These are phyloP conservation scores for Heliothis virescens DNA, from an alignment of 1,140 invertebrate species.

Conservation along the genomic window DNA sequence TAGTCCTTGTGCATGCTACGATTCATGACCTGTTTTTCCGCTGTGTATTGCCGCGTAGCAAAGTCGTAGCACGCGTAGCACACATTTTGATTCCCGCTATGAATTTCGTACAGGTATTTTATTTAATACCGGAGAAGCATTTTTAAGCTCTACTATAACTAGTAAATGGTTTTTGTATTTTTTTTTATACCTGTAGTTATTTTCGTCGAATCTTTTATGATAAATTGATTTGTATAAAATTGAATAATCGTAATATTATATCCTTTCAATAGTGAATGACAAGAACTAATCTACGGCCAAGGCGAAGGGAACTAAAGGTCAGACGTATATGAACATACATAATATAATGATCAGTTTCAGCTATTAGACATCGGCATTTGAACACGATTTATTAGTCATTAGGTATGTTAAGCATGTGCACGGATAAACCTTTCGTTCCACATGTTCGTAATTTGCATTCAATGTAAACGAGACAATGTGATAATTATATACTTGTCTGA, in stretches of 20 bases:
- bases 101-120: not conserved
- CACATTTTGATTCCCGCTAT: not conserved
- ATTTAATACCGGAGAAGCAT: not conserved
- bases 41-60: slow-evolving; percentile 7
- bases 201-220: no score
- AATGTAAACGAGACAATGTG: slow-evolving; percentile 32
- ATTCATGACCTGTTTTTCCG: not conserved
- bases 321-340: slow-evolving; percentile 6
- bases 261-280: slow-evolving; percentile 4
- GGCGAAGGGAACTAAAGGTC: slow-evolving; percentile 43
- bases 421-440: slow-evolving; percentile 10
- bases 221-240: not conserved
- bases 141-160: not conserved
- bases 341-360: slow-evolving; percentile 5
- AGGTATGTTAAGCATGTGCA: slow-evolving; percentile 27
- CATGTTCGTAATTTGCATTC: slow-evolving; percentile 28
- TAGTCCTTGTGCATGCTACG: no score
- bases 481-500: slow-evolving; percentile 2
- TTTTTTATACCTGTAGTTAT: no score
- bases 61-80: slow-evolving; percentile 29
- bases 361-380: slow-evolving; percentile 10
- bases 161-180: no score
- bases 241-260: not conserved
- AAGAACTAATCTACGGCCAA: slow-evolving; percentile 13
- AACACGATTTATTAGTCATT: slow-evolving; percentile 38